Evolutionary conservation across 2,888 invertebrate genomes (phyloP), one percentile per base, ranked within the genome.

Genomic region (Troides aeacus): DNA sequence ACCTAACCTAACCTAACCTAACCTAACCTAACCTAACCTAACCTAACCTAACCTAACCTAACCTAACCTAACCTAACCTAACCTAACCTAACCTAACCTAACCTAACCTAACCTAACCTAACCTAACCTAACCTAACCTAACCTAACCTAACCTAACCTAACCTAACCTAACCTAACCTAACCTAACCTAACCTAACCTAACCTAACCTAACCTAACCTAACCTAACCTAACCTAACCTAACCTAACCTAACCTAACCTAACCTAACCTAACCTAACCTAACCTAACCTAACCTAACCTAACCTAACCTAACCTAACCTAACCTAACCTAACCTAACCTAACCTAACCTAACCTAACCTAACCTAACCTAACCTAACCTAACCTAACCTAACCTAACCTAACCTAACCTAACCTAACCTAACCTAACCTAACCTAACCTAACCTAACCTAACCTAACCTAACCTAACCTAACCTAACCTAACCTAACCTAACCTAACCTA

Each of bases 91-190:
- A 66, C 69, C 69, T 65, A 70, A 70, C 69, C 69, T 65, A 72
- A 70, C 69, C 65, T 70, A 69, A 69, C 69, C 69, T 62, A 71
- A 71, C 72, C 71, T 64, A 68, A 71, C 71, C 68, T 68, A 71
- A 71, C 71, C 71, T 71, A 71, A 71, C 71, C 71, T 68, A 72
- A 73, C 73, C 72, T 72, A 72, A 74, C 70, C 72, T 71, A 73
- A 74, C 72, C 72, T 71, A 71, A 71, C 57, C 57, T n/a, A 57
- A 57, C 69, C 60, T 62, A 66, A 69, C 64, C 66, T 66, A 72
- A 72, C 72, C 72, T 71, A 72, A 75, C 73, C 74, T 72, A 73
- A 74, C 74, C 74, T 73, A 74, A 74, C 74, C 74, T 74, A 73
- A 74, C 74, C 74, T 73, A 72, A 68, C 68, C 72, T 70, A 66